These are phyloP conservation scores for Aurelia aurita complex sp. Pacific DNA, from an alignment of 30 jellyfish, hydroid and myxozoan species.

Conservation along the genomic window DNA sequence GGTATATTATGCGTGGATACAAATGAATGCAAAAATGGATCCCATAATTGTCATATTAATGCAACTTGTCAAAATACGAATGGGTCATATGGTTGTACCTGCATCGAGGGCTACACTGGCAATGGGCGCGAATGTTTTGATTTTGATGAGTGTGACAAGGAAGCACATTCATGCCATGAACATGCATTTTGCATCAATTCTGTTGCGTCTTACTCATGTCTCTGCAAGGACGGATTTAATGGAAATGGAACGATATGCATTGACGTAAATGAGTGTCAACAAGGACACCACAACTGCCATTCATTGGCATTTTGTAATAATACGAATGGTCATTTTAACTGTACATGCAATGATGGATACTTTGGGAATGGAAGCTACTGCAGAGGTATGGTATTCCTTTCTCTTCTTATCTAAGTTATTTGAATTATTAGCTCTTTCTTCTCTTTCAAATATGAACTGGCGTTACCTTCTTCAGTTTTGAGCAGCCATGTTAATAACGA, in stretches of 20 bases:
- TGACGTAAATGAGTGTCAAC: constrained; percentile 65
- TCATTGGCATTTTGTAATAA: constrained; percentile 26
- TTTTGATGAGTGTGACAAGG: constrained; percentile 29
- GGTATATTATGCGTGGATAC: constrained; percentile 40
- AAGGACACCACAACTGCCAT: constrained; percentile 31
- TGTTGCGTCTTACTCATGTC: constrained; percentile 48
- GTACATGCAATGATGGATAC: constrained; percentile 51
- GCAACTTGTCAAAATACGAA: background rate
- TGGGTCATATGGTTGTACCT: constrained; percentile 13
- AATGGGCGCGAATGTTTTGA: constrained; percentile 49
- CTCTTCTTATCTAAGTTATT: no score
- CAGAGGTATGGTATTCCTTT: constrained; percentile 8
- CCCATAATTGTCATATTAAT: constrained; percentile 32
- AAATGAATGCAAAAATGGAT: constrained; percentile 30
- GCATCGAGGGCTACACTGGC: constrained; percentile 45
- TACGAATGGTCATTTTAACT: constrained; percentile 7
- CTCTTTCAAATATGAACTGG: no score
- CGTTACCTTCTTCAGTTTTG: no score
- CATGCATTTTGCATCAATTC: constrained; percentile 52
- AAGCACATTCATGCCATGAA: constrained; percentile 28
- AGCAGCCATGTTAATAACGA: no score
- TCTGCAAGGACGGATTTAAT: constrained; percentile 41
- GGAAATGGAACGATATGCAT: constrained; percentile 70
- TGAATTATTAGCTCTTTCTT: no score
- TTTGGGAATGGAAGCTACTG: constrained; percentile 45